A percentile compares a stretch with the other conserved stretches of the same genome.
Evolutionary conservation across 2,113 vertebrate genomes (phyloP).

Genomic region (Micronycteris hirsuta): DNA sequence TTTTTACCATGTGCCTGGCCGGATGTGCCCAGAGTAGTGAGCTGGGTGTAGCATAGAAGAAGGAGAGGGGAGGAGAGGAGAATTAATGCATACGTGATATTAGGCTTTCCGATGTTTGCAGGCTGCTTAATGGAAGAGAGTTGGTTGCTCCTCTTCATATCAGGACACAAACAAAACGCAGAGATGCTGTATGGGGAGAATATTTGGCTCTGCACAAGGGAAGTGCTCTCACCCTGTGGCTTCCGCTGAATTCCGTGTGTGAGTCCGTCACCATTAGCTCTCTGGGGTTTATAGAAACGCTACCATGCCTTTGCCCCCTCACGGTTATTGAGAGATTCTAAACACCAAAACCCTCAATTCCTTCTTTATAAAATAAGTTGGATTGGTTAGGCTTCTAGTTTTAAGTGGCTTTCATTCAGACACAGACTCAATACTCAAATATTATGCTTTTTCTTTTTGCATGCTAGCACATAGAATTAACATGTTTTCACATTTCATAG

Average conservation of each 20-base stretch:
- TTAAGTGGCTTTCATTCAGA: neutral
- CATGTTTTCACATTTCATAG: constrained; percentile 12
- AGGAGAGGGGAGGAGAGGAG: neutral
- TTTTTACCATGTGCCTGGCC: neutral
- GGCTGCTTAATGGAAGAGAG: neutral
- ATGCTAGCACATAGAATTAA: neutral
- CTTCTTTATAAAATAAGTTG: neutral
- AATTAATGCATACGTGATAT: neutral
- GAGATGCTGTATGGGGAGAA: neutral
- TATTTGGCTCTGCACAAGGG: neutral
- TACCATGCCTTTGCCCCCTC: neutral
- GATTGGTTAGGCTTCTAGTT: neutral
- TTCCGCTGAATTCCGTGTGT: neutral
- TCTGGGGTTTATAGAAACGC: neutral
- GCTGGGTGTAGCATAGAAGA: neutral
- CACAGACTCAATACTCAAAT: neutral
- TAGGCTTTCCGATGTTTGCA: neutral
- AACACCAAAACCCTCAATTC: neutral
- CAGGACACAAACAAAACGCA: neutral
- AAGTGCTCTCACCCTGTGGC: neutral
- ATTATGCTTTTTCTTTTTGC: neutral
- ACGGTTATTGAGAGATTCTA: neutral
- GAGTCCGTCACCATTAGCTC: neutral
- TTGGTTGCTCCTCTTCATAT: neutral
- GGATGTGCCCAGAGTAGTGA: neutral